Conservation (phyloP, 1,140 invertebrate species). For the Ruditapes philippinarum region DNA sequence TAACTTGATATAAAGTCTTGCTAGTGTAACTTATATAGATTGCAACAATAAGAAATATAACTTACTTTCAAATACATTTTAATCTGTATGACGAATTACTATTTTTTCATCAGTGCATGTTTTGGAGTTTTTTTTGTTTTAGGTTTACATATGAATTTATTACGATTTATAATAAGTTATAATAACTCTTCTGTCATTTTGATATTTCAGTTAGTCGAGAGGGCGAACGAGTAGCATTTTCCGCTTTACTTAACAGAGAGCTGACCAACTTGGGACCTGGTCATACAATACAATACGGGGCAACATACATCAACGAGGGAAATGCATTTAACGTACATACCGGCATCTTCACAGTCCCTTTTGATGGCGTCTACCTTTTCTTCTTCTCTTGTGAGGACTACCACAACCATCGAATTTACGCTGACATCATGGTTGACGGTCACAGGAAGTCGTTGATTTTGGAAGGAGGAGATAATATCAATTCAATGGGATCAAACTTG, state of each 20-base stretch:
- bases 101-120: no score
- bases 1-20: no score
- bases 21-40: no score
- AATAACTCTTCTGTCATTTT: no score
- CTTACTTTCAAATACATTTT: no score
- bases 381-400: neutral
- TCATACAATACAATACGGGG: neutral
- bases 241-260: neutral
- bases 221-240: neutral
- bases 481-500: constrained; percentile 3
- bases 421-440: neutral
- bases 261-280: neutral
- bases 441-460: neutral
- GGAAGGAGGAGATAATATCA: neutral
- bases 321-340: neutral
- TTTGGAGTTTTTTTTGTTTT: no score
- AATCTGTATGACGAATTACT: no score
- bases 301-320: neutral
- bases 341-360: neutral
- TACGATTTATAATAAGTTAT: no score
- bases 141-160: no score
- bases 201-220: neutral
- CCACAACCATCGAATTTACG: neutral
- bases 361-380: neutral
- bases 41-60: no score